phyloP scores from a whole-genome alignment of 2,797 vertebrate genomes.

The Sitta carolinensis region DNA sequence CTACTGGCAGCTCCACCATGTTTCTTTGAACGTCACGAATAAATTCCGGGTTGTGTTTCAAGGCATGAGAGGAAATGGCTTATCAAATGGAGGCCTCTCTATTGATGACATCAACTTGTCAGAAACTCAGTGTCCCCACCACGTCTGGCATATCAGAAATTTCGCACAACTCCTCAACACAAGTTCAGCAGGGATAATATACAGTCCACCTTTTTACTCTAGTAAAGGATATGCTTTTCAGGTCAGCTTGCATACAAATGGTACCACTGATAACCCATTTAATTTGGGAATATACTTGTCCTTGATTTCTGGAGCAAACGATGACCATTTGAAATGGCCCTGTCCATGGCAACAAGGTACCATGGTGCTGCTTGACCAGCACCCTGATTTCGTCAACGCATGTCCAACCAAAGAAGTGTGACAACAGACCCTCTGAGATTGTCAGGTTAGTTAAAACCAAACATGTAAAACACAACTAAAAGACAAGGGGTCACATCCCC shows the following conservation, averaged over 20 bases:
- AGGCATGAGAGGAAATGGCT: conserved; percentile 71
- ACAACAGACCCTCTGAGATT: conserved; percentile 82
- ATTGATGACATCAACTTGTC: conserved; percentile 93
- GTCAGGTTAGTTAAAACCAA: conserved; percentile 57
- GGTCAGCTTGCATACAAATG: conserved; percentile 76
- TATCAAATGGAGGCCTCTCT: conserved; percentile 82
- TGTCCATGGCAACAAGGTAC: conserved; percentile 83
- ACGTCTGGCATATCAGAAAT: conserved; percentile 87
- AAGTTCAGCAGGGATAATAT: conserved; percentile 61
- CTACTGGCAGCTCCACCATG: conserved; percentile 87
- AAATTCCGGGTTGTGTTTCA: conserved; percentile 89
- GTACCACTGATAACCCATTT: background rate
- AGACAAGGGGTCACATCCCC: background rate
- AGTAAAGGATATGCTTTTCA: conserved; percentile 90
- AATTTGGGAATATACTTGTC: conserved; percentile 80
- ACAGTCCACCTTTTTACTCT: conserved; percentile 86
- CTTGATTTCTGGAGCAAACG: conserved; percentile 82
- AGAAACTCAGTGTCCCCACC: conserved; percentile 89
- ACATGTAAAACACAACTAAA: background rate
- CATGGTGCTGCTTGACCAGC: conserved; percentile 90
- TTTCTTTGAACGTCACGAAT: conserved; percentile 76
- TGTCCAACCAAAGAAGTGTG: conserved; percentile 90
- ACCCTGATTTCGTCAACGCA: conserved; percentile 87
- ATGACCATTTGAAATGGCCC: conserved; percentile 84
- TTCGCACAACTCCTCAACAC: conserved; percentile 79